Evolutionary conservation across 2,888 invertebrate species (phyloP), one percentile per base, ranked within the genome.

Genomic region (Spicauda simplicius): DNA sequence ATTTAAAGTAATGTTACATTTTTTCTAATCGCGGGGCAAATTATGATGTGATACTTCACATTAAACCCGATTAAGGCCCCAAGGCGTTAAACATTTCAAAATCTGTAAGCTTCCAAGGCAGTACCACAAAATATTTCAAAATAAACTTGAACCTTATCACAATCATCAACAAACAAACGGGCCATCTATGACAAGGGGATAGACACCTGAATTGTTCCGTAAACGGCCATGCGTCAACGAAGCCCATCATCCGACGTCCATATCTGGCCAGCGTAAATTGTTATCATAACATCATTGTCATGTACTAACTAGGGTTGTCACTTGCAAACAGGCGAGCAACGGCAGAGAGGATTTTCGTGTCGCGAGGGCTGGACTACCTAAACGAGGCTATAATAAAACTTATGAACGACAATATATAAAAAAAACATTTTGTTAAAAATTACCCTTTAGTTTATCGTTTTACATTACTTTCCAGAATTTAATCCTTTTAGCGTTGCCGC

Each of bases 191-290:
- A 81, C 74, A 62, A 73, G 73, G 73, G 74, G 77, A 79, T 74
- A 73, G 73, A 78, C 76, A 73, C 69, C 69, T 80, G 79, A 80
- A 77, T 76, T 70, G 71, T 71, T 66, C 86, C 83, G 70, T 85
- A 76, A 78, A 83, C 57, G 80, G 84, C 41, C 20, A 74, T 67
- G 74, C 73, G 73, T 72, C 73, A 78, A 64, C 71, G 53, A 76
- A 81, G 76, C 74, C 74, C 73, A 75, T 75, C 80, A 71, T 69
- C 65, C 67, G 71, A 63, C 20, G 70, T 54, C 75, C 73, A 74
- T 77, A 73, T 72, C 66, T 75, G 80, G 81, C 77, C 70, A 70
- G 76, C 82, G 83, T 85, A 84, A 86, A 86, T 84, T 81, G 78
- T 77, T 82, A 80, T 81, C 80, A 81, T 78, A 83, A 83, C 78